Base-by-base conservation (phyloP, 2,888 invertebrate species). In the Tortrix viridana region DNA sequence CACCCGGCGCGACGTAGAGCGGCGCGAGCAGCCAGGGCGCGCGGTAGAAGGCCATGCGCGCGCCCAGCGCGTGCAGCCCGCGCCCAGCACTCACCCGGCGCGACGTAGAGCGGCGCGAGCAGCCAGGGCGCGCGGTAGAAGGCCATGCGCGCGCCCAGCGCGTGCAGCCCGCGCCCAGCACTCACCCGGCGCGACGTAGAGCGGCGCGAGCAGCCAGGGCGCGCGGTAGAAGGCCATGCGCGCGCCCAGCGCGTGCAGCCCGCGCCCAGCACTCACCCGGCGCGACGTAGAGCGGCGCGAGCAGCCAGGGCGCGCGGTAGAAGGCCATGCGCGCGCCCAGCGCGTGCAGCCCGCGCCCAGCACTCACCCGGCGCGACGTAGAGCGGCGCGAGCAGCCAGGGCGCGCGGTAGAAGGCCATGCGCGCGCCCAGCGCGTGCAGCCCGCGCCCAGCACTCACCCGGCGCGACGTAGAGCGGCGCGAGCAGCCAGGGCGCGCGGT, bases 51-150 rank as follows among this genome's bases (percentile, higher is more conserved):
- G 9, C 44, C 16, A 5, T 18, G 16, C 41, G 85, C 48, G 85
- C 76, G 66, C 92, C 68, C 93, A 81, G 41, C 89, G 82, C 46
- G 84, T 9, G 86, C 54, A 94, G 77, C 48, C 93, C 93, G 52
- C 96, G 58, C 65, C 65, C 2, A 2, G 1, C n/a, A 4, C 32
- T 41, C 16, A 60, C 60, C 26, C 26, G 26, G 26, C 26, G 26
- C 26, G 26, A 26, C 26, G 26, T 26, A 26, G 1, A 26, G 26
- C 26, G 26, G 26, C 26, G 26, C 26, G 1, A 26, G 7, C 26
- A 26, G 26, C 26, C 26, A 26, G 26, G 26, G 26, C 26, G 26
- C 6, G 26, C 26, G 26, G 26, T 26, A 26, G 26, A 26, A 26
- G 26, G 9, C 44, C 16, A 5, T 18, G 16, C 41, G 85, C 48